Percentiles rank a stretch among this genome's conserved stretches.
Conservation (phyloP, 2,888 invertebrate species). For the Salpingus planirostris region DNA sequence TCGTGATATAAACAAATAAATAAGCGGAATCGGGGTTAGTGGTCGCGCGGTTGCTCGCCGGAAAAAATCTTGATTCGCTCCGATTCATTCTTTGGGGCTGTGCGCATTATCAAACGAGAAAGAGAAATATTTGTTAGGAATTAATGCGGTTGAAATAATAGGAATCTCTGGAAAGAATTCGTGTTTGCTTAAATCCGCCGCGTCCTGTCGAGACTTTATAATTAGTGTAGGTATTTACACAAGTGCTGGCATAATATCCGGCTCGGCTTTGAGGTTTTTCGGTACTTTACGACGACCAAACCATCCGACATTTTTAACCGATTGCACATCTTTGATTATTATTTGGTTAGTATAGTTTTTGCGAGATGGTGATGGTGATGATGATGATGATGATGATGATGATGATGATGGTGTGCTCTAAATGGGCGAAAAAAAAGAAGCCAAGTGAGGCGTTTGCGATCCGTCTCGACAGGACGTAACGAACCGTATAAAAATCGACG, state of each 20-base stretch:
- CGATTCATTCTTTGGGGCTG: no score
- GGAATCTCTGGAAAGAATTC: conserved; percentile 2
- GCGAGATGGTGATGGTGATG: no score
- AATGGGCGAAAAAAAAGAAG: no score
- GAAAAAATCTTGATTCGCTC: no score
- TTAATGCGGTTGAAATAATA: conserved; percentile 4
- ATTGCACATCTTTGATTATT: conserved; percentile 3
- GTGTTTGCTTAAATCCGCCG: conserved; percentile 1
- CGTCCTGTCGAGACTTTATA: conserved; percentile 9
- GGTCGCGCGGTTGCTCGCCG: no score
- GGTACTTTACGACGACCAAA: no score
- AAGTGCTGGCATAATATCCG: conserved; percentile 7
- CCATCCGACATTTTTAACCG: conserved; percentile 7
- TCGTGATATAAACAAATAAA: no score
- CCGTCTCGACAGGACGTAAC: conserved; percentile 14
- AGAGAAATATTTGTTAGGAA: conserved; percentile 9
- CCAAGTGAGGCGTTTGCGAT: conserved; percentile 11
- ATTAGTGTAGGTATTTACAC: conserved; percentile 10
- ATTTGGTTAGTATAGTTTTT: no score
- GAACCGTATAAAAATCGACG: conserved; percentile 15
- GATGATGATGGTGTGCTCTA: no score
- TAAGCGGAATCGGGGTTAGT: no score
- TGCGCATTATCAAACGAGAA: conserved; percentile 2
- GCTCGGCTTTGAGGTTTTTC: no score
- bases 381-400: no score